Percentiles rank a stretch among this genome's conserved stretches.
These are phyloP conservation scores for Trachelus iudaicus DNA, from an alignment of 2,888 invertebrate species.

Conservation along the genomic window DNA sequence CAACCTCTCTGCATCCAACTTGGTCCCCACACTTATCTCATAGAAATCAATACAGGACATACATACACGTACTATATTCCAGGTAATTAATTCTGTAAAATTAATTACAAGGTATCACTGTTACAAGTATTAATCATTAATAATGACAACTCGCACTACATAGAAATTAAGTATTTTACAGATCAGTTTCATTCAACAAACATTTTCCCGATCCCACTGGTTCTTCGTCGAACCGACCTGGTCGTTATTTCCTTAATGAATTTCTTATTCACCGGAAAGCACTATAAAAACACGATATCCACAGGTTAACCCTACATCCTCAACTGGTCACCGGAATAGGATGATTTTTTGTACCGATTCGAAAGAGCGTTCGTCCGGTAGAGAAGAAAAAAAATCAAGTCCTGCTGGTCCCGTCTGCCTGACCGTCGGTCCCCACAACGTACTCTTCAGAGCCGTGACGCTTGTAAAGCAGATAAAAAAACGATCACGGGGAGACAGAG, in stretches of 20 bases:
- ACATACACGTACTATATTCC: background rate
- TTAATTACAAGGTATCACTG: background rate
- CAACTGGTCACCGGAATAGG: constrained; percentile 19
- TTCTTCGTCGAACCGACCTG: background rate
- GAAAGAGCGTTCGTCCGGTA: constrained; percentile 18
- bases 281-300: constrained; percentile 1
- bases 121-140: background rate
- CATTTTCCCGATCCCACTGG: background rate
- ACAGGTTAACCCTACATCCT: constrained; percentile 4
- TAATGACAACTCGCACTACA: background rate
- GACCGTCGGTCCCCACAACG: background rate
- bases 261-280: background rate
- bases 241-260: constrained; percentile 8
- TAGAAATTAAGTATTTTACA: background rate
- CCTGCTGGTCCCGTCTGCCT: background rate
- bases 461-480: background rate
- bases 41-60: background rate
- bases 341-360: constrained; percentile 15
- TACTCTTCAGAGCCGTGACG: background rate
- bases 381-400: constrained; percentile 8
- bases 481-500: constrained; percentile 2
- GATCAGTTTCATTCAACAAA: background rate
- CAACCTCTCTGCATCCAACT: constrained; percentile 42
- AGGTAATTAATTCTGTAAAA: background rate
- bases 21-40: constrained; percentile 6